Conservation (phyloP, 2,797 vertebrate genomes). For the Glyptemys insculpta region DNA sequence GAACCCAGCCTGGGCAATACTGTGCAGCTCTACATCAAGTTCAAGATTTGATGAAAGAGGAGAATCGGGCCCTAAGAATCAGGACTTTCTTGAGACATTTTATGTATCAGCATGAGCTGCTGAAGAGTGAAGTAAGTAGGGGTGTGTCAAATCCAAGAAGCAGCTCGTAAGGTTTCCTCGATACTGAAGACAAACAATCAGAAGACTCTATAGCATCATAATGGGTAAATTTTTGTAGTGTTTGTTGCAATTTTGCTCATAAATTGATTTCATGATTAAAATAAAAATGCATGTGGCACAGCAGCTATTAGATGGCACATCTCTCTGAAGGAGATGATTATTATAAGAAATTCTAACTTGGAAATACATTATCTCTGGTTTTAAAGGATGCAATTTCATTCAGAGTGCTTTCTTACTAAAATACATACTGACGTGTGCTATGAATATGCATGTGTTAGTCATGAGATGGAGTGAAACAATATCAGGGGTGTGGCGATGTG, state of each 20-base stretch:
- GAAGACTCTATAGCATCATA: not conserved
- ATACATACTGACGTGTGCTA: not conserved
- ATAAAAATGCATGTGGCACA: not conserved
- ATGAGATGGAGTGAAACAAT: not conserved
- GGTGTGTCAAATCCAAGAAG: too few species aligned
- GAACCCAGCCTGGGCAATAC: not conserved
- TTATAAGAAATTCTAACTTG: not conserved
- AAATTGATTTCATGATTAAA: not conserved
- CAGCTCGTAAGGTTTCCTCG: too few species aligned
- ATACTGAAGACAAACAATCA: not conserved
- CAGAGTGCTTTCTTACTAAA: slow-evolving; percentile 9
- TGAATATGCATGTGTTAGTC: slow-evolving; percentile 13
- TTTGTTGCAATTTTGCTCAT: not conserved
- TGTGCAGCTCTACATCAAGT: not conserved
- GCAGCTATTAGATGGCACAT: not conserved
- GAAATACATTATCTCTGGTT: not conserved
- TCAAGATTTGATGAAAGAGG: not conserved
- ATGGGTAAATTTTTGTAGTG: not conserved
- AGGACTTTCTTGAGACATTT: not conserved
- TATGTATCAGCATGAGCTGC: not conserved
- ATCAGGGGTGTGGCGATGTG: not conserved
- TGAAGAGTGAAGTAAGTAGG: not conserved
- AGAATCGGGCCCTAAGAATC: not conserved
- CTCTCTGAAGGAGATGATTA: not conserved
- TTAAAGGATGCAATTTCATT: slow-evolving; percentile 17